phyloP scores from a whole-genome alignment of 2,113 vertebrate species.

The Anguilla japonica region DNA sequence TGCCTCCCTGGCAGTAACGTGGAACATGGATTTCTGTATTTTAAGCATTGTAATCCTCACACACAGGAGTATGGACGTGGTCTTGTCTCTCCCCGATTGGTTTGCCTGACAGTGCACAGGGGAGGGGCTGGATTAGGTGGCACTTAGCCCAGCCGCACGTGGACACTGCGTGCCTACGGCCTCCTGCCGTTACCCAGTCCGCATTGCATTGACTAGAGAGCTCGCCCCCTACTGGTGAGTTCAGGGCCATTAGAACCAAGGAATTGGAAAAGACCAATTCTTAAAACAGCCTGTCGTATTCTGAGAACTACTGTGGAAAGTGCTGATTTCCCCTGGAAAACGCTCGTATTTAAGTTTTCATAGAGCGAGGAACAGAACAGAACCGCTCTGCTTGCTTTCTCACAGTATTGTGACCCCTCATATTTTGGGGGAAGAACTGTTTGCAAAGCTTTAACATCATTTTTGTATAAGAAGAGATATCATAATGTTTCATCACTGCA shows the following conservation, averaged over 20 bases:
- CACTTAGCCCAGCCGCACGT: background rate
- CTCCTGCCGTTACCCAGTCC: background rate
- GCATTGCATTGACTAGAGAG: background rate
- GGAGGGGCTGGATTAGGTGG: conserved; percentile 2
- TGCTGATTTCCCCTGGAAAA: background rate
- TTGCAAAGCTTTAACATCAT: no score
- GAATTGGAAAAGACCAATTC: background rate
- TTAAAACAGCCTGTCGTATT: background rate
- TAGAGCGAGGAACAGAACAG: background rate
- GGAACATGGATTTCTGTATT: background rate
- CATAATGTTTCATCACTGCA: background rate
- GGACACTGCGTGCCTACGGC: background rate
- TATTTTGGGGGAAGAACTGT: no score
- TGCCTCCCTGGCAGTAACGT: background rate
- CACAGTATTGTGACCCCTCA: no score
- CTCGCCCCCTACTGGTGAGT: background rate
- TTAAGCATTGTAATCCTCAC: conserved; percentile 5
- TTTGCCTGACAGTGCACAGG: conserved; percentile 12
- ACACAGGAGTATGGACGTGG: background rate
- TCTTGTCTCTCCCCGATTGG: background rate
- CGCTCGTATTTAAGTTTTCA: background rate
- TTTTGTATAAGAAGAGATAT: no score
- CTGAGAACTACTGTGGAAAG: background rate
- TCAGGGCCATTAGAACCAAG: background rate
- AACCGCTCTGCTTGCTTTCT: no score